Base-by-base conservation (phyloP, 64 coral and sea anemone genomes). In the Montipora capricornis region DNA sequence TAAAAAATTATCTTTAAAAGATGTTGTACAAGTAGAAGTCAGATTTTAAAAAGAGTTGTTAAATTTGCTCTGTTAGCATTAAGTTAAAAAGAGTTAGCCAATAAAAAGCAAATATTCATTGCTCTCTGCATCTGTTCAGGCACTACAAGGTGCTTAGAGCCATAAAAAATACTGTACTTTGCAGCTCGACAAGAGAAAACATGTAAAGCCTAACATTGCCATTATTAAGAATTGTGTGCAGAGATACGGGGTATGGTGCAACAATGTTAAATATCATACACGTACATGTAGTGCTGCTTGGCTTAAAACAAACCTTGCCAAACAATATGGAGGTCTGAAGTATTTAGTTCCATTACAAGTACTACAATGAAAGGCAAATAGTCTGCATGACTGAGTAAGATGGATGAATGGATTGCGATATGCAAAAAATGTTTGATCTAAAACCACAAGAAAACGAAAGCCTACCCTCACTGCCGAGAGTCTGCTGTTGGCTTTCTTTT, bases 401-500 rank as follows among this genome's bases (percentile, higher is more conserved):
- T 76, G 74, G 13, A 76, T 76, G 74, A 71, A 24, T 71, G 68
- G 68, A 71, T 71, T 64, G 14, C 3, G 0, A 13, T 17, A 5
- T n/a, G 57, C 46, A 8, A 17, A 37, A 37, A 49, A 20, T 47
- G 60, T 71, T 70, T 73, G n/a, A 50, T 49, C 15, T 19, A 47
- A 51, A 68, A 50, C 45, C 17, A 86, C 80, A 86, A 86, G 47
- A 46, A 86, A 71, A 86, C 46, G 46, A 86, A 86, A 49, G 82
- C 82, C 64, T 86, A 86, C 82, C 82, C 82, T 86, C 60, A 86
- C 82, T 8, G 82, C 82, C 47, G 82, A 68, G 67, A 86, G 82
- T 68, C 64, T 69, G 82, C 82, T 86, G 82, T 86, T 86, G 66
- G 82, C 64, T 68, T 86, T 86, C 82, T 86, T 86, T 86, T 86